These are phyloP conservation scores for Trachelus tabidus DNA, from an alignment of 2,888 invertebrate species.

Conservation along the genomic window DNA sequence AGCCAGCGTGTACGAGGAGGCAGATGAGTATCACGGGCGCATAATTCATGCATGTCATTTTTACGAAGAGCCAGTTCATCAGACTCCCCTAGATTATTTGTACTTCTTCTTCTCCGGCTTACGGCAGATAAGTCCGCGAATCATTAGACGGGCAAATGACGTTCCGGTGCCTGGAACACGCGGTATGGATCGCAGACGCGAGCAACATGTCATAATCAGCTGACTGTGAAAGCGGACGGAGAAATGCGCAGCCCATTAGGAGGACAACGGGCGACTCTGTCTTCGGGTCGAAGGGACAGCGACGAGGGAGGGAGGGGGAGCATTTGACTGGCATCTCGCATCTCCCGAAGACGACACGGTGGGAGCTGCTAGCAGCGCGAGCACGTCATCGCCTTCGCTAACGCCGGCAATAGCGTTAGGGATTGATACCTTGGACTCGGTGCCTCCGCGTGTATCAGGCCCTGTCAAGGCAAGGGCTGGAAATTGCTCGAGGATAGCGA, in stretches of 20 bases:
- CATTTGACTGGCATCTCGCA: too few species aligned
- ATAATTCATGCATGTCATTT: too few species aligned
- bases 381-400: too few species aligned
- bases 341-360: too few species aligned
- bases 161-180: conserved; percentile 60
- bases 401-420: too few species aligned
- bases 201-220: conserved; percentile 64
- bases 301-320: background rate
- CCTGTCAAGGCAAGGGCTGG: too few species aligned
- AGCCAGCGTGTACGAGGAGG: too few species aligned
- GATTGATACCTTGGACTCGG: too few species aligned
- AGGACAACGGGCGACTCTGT: conserved; percentile 58
- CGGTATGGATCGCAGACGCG: conserved; percentile 56
- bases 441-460: too few species aligned
- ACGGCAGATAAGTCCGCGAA: conserved; percentile 51
- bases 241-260: conserved; percentile 62
- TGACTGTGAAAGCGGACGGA: conserved; percentile 61
- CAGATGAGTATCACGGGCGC: too few species aligned
- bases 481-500: too few species aligned
- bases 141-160: conserved; percentile 63
- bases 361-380: too few species aligned
- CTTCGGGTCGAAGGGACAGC: background rate
- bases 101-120: background rate
- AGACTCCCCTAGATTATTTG: background rate
- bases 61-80: background rate